phyloP scores from a whole-genome alignment of 2,888 invertebrate species.

The Ferrisia virgata region DNA sequence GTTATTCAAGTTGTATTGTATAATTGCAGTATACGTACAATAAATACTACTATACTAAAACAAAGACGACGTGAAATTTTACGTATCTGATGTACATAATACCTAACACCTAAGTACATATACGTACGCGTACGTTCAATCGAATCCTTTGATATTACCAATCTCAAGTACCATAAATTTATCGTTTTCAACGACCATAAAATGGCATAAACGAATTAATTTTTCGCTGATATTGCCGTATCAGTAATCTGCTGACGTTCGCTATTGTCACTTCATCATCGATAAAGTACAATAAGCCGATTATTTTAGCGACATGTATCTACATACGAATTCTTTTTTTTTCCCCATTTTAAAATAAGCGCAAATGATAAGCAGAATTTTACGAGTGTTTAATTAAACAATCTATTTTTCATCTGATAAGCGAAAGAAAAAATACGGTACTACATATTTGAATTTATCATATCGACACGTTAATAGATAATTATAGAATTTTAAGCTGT shows the following conservation, averaged over 20 bases:
- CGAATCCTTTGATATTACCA: not conserved
- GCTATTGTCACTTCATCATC: not conserved
- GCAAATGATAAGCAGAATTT: not conserved
- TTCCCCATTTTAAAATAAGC: not conserved
- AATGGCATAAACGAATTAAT: not conserved
- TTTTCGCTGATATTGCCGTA: not conserved
- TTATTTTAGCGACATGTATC: not conserved
- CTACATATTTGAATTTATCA: not conserved
- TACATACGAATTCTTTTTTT: not conserved
- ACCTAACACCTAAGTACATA: too few relatives aligned
- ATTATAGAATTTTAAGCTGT: not conserved
- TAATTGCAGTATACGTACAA: not conserved
- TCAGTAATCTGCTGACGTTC: not conserved
- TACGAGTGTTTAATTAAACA: not conserved
- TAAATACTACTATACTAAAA: too few relatives aligned
- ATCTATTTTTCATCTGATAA: conserved; percentile 14
- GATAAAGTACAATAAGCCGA: not conserved
- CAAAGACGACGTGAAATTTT: not conserved
- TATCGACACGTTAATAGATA: not conserved
- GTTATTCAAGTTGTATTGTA: not conserved
- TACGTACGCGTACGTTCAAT: not conserved
- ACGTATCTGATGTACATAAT: too few relatives aligned
- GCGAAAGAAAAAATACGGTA: not conserved
- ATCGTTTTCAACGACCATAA: not conserved
- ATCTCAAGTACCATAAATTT: not conserved